Evolutionary conservation across 2,888 invertebrate species (phyloP).

Genomic region (Scaptomyza tumidula): DNA sequence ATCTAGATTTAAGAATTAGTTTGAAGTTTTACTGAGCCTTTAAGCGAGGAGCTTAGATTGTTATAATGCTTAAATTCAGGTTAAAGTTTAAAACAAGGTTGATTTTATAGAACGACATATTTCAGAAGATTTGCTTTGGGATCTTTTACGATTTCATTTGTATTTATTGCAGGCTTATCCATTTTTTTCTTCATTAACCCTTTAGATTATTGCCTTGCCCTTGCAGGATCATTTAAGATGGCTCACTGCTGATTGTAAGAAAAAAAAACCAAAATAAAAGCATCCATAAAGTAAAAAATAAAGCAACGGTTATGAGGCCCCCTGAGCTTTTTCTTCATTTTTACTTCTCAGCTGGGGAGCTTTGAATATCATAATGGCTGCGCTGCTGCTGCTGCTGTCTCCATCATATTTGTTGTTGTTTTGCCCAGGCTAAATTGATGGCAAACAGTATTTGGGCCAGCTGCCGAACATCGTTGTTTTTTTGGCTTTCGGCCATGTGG

Average conservation of each 20-base stretch:
- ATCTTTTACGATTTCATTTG: neutral
- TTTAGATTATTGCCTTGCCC: neutral
- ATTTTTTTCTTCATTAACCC: no score
- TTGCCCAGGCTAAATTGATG: constrained; percentile 67
- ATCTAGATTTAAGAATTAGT: no score
- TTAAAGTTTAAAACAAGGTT: neutral
- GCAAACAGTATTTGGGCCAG: constrained; percentile 69
- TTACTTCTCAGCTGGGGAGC: constrained; percentile 22
- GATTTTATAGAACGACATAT: neutral
- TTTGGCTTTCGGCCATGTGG: constrained; percentile 60
- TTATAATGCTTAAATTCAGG: no score
- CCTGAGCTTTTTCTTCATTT: constrained; percentile 6
- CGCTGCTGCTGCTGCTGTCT: constrained; percentile 7
- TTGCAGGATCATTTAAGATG: constrained; percentile 28
- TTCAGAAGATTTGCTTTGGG: neutral
- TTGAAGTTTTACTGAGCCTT: neutral
- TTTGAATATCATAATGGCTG: constrained; percentile 30
- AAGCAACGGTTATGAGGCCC: constrained; percentile 40
- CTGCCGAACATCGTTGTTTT: constrained; percentile 37
- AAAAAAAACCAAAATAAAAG: neutral
- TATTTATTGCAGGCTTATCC: neutral
- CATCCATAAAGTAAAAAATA: constrained; percentile 33
- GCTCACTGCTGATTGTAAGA: constrained; percentile 24
- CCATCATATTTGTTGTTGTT: constrained; percentile 16
- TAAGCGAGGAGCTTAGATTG: neutral